Evolutionary conservation across 2,797 vertebrate species (phyloP).

Genomic region (Etheostoma perlongum): DNA sequence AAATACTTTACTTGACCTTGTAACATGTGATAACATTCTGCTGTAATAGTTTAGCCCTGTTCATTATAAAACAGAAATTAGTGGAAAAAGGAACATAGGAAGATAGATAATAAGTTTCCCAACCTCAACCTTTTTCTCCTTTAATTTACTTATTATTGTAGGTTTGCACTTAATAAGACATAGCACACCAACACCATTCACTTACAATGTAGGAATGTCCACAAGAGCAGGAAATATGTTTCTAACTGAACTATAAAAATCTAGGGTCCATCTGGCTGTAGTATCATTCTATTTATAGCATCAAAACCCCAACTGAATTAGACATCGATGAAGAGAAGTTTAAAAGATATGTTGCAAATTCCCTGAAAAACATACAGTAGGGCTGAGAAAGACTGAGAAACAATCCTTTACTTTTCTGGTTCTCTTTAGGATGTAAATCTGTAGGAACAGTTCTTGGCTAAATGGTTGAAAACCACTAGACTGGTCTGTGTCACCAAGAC

Average conservation of each 20-base stretch:
- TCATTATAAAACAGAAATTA: neutral
- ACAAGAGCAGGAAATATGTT: conserved; percentile 6
- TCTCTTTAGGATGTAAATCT: conserved; percentile 4
- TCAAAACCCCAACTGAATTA: conserved; percentile 31
- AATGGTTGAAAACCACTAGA: conserved; percentile 1
- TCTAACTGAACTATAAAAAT: conserved; percentile 31
- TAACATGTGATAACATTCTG: neutral
- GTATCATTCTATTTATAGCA: conserved; percentile 42
- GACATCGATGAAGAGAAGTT: conserved; percentile 9
- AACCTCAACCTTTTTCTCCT: neutral
- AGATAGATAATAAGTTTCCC: neutral
- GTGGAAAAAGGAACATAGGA: neutral
- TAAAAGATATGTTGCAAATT: conserved; percentile 16
- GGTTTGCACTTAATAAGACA: neutral
- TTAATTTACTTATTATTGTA: neutral
- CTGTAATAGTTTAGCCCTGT: neutral
- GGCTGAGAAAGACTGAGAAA: neutral
- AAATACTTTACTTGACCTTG: conserved; percentile 12
- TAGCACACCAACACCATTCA: neutral
- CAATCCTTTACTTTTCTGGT: neutral
- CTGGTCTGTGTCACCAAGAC: neutral
- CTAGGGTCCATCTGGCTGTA: conserved; percentile 29
- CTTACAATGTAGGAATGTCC: neutral
- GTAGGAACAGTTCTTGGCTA: neutral
- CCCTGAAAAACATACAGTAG: neutral